phyloP scores from a whole-genome alignment of 2,888 invertebrate genomes.

The Fissipunctia ypsillon region DNA sequence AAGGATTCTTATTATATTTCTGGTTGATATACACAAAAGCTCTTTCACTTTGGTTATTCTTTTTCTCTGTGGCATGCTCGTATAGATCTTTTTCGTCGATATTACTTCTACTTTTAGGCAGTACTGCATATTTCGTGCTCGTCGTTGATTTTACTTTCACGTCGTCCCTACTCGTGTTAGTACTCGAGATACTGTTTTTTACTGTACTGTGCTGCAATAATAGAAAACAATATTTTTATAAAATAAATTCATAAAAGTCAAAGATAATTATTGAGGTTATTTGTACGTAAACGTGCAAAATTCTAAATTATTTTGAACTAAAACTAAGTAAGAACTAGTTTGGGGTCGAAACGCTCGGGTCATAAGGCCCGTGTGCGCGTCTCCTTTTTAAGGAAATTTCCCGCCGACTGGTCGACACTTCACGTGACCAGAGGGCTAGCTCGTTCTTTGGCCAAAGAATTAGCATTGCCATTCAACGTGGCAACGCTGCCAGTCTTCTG shows the following conservation, averaged over 20 bases:
- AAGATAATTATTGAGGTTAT: background rate
- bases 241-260: background rate
- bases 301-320: background rate
- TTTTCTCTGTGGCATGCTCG: constrained; percentile 69
- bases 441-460: too few relatives aligned
- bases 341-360: too few relatives aligned
- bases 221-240: background rate
- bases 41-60: constrained; percentile 77
- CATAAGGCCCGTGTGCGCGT: too few relatives aligned
- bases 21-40: constrained; percentile 81
- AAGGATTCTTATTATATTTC: constrained; percentile 69
- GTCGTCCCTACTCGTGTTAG: background rate
- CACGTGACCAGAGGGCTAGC: too few relatives aligned
- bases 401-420: too few relatives aligned
- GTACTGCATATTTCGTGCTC: background rate
- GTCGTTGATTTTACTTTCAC: background rate
- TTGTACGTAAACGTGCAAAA: background rate
- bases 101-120: constrained; percentile 50
- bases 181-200: background rate
- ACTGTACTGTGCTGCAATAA: constrained; percentile 19
- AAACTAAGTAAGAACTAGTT: background rate
- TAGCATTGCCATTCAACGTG: too few relatives aligned
- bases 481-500: too few relatives aligned
- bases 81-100: constrained; percentile 74
- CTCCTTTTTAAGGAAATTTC: too few relatives aligned